These are phyloP conservation scores for Amblyopsis rosae DNA, from an alignment of 2,113 vertebrate genomes.

Conservation along the genomic window DNA sequence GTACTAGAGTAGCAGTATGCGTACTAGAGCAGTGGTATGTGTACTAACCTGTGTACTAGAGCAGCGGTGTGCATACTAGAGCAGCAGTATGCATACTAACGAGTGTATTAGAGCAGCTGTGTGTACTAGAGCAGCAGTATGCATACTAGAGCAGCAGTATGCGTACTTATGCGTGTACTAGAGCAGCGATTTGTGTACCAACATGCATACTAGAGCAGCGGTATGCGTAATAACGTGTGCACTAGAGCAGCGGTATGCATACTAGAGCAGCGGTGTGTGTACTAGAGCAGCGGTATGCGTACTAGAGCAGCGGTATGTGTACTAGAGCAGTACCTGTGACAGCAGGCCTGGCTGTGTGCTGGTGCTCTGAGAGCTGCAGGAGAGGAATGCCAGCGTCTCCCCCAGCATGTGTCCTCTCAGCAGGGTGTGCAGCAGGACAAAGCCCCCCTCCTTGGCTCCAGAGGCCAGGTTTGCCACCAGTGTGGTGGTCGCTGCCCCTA, in stretches of 20 bases:
- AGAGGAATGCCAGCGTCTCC: constrained; percentile 84
- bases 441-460: constrained; percentile 83
- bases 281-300: too few relatives aligned
- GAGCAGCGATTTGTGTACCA: too few relatives aligned
- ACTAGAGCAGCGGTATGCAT: too few relatives aligned
- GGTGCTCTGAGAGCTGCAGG: constrained; percentile 48
- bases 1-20: too few relatives aligned
- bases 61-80: not conserved
- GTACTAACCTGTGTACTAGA: not conserved
- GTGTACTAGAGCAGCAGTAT: too few relatives aligned
- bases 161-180: too few relatives aligned
- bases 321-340: constrained; percentile 77
- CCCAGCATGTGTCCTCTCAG: constrained; percentile 84
- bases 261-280: too few relatives aligned
- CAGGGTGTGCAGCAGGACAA: constrained; percentile 87
- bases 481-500: constrained; percentile 46
- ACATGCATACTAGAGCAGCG: too few relatives aligned
- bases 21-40: not conserved
- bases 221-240: too few relatives aligned
- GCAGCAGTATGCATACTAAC: too few relatives aligned
- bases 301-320: not conserved
- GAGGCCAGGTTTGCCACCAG: constrained; percentile 83
- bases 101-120: constrained; percentile 52
- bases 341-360: constrained; percentile 73
- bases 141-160: too few relatives aligned